Conservation (phyloP, 2,888 invertebrate genomes). For the Dasysyrphus tricinctus region DNA sequence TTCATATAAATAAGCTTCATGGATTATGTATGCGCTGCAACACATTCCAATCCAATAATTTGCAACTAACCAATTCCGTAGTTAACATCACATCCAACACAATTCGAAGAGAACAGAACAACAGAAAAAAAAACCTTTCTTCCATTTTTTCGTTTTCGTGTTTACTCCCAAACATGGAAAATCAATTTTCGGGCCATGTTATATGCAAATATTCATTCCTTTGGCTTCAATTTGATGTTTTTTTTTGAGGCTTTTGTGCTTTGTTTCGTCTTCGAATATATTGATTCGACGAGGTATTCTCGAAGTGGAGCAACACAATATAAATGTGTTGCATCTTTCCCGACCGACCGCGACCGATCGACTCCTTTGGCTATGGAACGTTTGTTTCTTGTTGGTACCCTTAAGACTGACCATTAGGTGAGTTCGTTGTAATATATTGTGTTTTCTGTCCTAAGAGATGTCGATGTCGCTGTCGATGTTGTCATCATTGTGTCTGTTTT, state of each 20-base stretch:
- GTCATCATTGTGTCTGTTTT: constrained; percentile 19
- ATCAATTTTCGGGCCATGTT: constrained; percentile 75
- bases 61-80: constrained; percentile 72
- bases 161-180: constrained; percentile 72
- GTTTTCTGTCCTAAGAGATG: constrained; percentile 41
- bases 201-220: constrained; percentile 71
- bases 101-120: background rate
- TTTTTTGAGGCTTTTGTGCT: constrained; percentile 19
- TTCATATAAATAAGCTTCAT: constrained; percentile 48
- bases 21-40: constrained; percentile 72
- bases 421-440: constrained; percentile 47
- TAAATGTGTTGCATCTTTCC: constrained; percentile 20
- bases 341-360: background rate
- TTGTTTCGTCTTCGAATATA: constrained; percentile 41
- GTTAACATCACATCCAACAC: constrained; percentile 65
- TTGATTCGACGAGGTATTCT: constrained; percentile 9
- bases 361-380: constrained; percentile 43
- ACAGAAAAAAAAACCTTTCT: background rate
- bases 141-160: constrained; percentile 16
- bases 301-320: constrained; percentile 7
- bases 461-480: constrained; percentile 14
- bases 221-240: constrained; percentile 58
- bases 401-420: constrained; percentile 62
- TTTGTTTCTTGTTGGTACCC: constrained; percentile 41
- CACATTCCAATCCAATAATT: constrained; percentile 70